Evolutionary conservation across 2,797 vertebrate genomes (phyloP).

Genomic region (Capromys pilorides): DNA sequence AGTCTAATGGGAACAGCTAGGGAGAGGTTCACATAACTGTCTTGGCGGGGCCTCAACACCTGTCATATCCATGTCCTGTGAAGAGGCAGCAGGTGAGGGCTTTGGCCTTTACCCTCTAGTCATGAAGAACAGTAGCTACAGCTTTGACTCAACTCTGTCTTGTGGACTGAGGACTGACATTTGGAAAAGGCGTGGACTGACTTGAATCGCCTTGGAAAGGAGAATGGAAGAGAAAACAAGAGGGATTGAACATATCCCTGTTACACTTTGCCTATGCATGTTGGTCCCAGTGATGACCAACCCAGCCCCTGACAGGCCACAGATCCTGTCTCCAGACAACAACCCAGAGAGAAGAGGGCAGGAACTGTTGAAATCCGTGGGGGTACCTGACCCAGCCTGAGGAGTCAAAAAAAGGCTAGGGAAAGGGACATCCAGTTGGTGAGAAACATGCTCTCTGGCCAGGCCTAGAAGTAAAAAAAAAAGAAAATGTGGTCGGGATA

Average conservation of each 20-base stretch:
- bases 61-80: neutral
- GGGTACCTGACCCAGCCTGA: neutral
- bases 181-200: neutral
- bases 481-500: neutral
- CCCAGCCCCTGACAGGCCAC: neutral
- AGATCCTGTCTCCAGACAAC: neutral
- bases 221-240: neutral
- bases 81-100: neutral
- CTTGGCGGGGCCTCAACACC: neutral
- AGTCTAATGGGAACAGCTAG: neutral
- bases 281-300: neutral
- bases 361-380: neutral
- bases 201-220: neutral
- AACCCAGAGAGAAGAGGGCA: neutral
- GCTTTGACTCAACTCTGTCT: neutral
- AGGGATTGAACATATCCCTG: neutral
- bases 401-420: neutral
- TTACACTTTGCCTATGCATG: neutral
- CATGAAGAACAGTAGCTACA: neutral
- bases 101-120: neutral
- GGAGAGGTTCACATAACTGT: neutral
- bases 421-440: neutral
- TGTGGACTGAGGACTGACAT: neutral
- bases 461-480: neutral
- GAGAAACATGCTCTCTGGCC: neutral